Percentiles rank a stretch among this genome's conserved stretches.
These are phyloP conservation scores for Cotesia vestalis DNA, from an alignment of 1,140 invertebrate genomes.

Conservation along the genomic window DNA sequence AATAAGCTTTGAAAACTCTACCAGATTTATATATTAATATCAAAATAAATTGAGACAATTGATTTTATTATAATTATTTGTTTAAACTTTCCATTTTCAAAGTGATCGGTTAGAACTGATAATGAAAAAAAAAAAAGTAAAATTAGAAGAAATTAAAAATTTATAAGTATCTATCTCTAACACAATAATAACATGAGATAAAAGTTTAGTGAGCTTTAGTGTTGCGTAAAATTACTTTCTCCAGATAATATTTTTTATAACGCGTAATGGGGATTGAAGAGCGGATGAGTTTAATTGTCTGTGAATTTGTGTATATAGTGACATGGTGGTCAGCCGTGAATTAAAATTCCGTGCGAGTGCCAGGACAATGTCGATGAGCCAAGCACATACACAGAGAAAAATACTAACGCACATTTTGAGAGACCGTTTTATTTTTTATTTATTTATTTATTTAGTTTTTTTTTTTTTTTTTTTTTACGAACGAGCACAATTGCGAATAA, in stretches of 20 bases:
- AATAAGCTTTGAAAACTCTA: too few relatives aligned
- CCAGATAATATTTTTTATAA: slow-evolving; percentile 39
- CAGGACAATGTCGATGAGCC: slow-evolving; percentile 18
- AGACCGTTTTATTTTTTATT: neutral
- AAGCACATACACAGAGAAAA: slow-evolving; percentile 5
- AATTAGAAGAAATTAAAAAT: too few relatives aligned
- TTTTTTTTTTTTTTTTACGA: slow-evolving; percentile 30
- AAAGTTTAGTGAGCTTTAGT: neutral
- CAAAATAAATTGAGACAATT: too few relatives aligned
- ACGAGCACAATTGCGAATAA: slow-evolving; percentile 40
- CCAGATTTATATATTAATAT: too few relatives aligned
- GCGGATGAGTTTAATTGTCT: slow-evolving; percentile 45
- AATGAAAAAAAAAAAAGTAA: too few relatives aligned
- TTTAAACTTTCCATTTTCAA: too few relatives aligned
- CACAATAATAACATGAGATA: too few relatives aligned
- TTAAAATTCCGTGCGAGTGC: slow-evolving; percentile 42
- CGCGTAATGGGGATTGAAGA: slow-evolving; percentile 42
- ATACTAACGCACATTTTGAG: slow-evolving; percentile 11
- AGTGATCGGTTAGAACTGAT: too few relatives aligned
- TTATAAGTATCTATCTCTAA: too few relatives aligned
- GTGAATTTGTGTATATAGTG: slow-evolving; percentile 37
- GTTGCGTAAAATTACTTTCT: slow-evolving; percentile 38
- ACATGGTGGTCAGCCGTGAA: slow-evolving; percentile 35
- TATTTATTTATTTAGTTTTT: too few relatives aligned
- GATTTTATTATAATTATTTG: too few relatives aligned